Evolutionary conservation across 2,888 invertebrate genomes (phyloP).

Genomic region (Dilophus febrilis): DNA sequence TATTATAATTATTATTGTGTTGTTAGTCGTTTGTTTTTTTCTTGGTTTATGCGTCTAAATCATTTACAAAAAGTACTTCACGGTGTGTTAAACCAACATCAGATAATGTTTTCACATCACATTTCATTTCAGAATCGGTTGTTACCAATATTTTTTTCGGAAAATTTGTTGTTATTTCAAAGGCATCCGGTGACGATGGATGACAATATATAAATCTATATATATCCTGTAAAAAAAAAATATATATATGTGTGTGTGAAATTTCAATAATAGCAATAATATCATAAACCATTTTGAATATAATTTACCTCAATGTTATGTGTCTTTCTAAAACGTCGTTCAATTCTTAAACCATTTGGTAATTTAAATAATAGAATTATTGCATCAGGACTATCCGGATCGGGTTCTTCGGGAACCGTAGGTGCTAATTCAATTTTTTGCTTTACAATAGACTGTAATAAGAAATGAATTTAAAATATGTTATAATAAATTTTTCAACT

Average conservation of each 20-base stretch:
- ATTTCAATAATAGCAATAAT: no score
- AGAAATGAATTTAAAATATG: slow-evolving; percentile 6
- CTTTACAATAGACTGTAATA: slow-evolving; percentile 38
- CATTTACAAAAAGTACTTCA: slow-evolving; percentile 87
- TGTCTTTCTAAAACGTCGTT: slow-evolving; percentile 63
- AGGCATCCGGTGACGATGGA: slow-evolving; percentile 78
- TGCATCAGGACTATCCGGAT: slow-evolving; percentile 44
- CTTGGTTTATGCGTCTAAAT: slow-evolving; percentile 56
- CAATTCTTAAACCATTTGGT: slow-evolving; percentile 75
- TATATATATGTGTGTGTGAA: no score
- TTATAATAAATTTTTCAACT: neutral
- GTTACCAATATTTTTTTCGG: slow-evolving; percentile 65
- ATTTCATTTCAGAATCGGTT: slow-evolving; percentile 19
- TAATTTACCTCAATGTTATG: slow-evolving; percentile 48
- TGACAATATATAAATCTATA: slow-evolving; percentile 93
- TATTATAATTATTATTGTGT: neutral
- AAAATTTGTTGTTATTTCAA: slow-evolving; percentile 91
- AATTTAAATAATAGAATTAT: slow-evolving; percentile 81
- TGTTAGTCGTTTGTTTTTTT: neutral
- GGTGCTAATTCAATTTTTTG: slow-evolving; percentile 48
- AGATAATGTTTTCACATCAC: slow-evolving; percentile 39
- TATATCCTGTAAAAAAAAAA: slow-evolving; percentile 51
- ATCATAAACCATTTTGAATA: no score
- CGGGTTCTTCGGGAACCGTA: slow-evolving; percentile 61
- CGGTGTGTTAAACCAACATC: slow-evolving; percentile 74